Percentiles rank a stretch among this genome's conserved stretches.
phyloP scores from a whole-genome alignment of 2,888 invertebrate genomes.

The Hoplodrina blanda region DNA sequence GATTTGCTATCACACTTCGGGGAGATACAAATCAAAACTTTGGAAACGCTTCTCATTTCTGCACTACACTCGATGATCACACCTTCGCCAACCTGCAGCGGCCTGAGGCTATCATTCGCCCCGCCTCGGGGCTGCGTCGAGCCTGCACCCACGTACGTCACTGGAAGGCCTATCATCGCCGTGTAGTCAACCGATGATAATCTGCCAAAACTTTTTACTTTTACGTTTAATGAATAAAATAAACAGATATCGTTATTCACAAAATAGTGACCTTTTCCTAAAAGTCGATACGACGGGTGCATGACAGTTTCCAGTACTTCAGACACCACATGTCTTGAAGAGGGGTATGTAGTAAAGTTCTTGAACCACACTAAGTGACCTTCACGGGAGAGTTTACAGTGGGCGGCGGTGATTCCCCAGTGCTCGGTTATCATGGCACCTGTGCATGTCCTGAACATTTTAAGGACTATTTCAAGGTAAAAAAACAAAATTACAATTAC shows the following conservation, averaged over 20 bases:
- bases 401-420: constrained; percentile 16
- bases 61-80: not conserved
- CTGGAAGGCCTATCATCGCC: constrained; percentile 1
- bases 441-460: not conserved
- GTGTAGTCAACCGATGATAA: constrained; percentile 4
- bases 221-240: constrained; percentile 1
- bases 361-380: not conserved
- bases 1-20: constrained; percentile 8
- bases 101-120: not conserved
- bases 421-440: constrained; percentile 11
- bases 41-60: not conserved
- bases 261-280: not conserved
- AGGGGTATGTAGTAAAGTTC: constrained; percentile 14
- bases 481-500: constrained; percentile 2
- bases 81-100: not conserved
- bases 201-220: not conserved
- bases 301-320: constrained; percentile 1
- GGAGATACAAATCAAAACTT: constrained; percentile 1
- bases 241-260: constrained; percentile 21
- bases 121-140: not conserved
- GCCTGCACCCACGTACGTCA: constrained; percentile 3
- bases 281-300: constrained; percentile 8
- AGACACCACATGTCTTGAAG: not conserved
- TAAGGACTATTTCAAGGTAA: not conserved
- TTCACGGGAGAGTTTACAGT: not conserved